phyloP scores from a whole-genome alignment of 2,888 invertebrate genomes.

The Merodon equestris region DNA sequence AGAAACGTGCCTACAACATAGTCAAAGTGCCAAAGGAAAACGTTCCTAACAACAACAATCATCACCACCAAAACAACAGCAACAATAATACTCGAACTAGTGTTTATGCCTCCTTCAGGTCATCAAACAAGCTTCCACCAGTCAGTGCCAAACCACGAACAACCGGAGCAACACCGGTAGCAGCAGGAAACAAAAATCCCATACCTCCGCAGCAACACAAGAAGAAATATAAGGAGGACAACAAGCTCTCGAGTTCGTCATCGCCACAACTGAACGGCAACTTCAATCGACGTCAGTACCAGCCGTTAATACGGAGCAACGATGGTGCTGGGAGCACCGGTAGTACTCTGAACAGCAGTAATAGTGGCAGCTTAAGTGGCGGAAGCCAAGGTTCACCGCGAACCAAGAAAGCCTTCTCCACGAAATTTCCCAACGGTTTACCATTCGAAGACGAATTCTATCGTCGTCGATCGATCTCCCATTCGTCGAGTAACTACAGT shows the following conservation, averaged over 20 bases:
- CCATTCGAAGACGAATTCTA: slow-evolving; percentile 79
- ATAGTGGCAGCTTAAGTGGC: slow-evolving; percentile 74
- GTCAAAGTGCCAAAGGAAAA: slow-evolving; percentile 76
- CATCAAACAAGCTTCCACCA: slow-evolving; percentile 44
- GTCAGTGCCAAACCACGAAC: slow-evolving; percentile 62
- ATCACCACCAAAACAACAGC: too few relatives aligned
- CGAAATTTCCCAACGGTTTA: slow-evolving; percentile 78
- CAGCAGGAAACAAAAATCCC: slow-evolving; percentile 68
- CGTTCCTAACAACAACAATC: slow-evolving; percentile 71
- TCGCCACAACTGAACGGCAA: slow-evolving; percentile 70
- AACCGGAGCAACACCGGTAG: slow-evolving; percentile 73
- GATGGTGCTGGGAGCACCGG: slow-evolving; percentile 64
- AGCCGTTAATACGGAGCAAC: slow-evolving; percentile 32
- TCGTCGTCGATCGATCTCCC: slow-evolving; percentile 76
- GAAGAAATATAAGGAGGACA: slow-evolving; percentile 73
- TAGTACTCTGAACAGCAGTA: slow-evolving; percentile 71
- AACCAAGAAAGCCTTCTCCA: slow-evolving; percentile 77
- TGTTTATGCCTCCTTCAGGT: slow-evolving; percentile 53
- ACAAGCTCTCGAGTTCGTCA: slow-evolving; percentile 72
- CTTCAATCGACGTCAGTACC: slow-evolving; percentile 55
- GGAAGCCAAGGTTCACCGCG: slow-evolving; percentile 77
- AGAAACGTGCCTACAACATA: slow-evolving; percentile 77
- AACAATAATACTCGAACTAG: slow-evolving; percentile 44
- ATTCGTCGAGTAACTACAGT: slow-evolving; percentile 78
- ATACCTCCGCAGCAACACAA: slow-evolving; percentile 70